These are phyloP conservation scores for Apis dorsata DNA, from an alignment of 1,140 invertebrate species.

Conservation along the genomic window DNA sequence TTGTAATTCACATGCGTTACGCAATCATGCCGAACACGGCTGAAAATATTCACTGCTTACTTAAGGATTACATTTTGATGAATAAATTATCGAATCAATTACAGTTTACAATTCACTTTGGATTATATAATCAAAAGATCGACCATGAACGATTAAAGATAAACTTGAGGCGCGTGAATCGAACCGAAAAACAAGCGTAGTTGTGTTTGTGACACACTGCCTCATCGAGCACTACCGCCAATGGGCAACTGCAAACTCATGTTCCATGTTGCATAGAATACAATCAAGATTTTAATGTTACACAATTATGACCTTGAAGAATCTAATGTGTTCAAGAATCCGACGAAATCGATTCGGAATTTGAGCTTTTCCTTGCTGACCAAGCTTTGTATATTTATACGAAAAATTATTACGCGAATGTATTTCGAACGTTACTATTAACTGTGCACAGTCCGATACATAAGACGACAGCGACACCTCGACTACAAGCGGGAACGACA, in stretches of 20 bases:
- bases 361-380: background rate
- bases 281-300: slow-evolving; percentile 19
- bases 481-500: slow-evolving; percentile 1
- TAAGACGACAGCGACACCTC: slow-evolving; percentile 2
- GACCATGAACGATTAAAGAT: background rate
- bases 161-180: background rate
- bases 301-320: slow-evolving; percentile 60
- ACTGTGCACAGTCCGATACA: background rate
- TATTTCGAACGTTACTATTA: slow-evolving; percentile 5
- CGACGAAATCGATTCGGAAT: slow-evolving; percentile 25
- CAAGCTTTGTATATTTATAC: background rate
- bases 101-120: background rate
- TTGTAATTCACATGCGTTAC: slow-evolving; percentile 52
- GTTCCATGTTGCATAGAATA: background rate
- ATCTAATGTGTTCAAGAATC: background rate
- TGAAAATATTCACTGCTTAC: slow-evolving; percentile 29
- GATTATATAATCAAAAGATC: slow-evolving; percentile 28
- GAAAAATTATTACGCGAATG: background rate
- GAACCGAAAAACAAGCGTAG: background rate
- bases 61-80: slow-evolving; percentile 23
- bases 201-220: background rate
- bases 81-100: slow-evolving; percentile 33
- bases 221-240: background rate
- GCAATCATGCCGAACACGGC: slow-evolving; percentile 36
- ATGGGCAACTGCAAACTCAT: slow-evolving; percentile 45